Base-by-base conservation (phyloP, 2,888 invertebrate species). In the Mactromeris polynyma region DNA sequence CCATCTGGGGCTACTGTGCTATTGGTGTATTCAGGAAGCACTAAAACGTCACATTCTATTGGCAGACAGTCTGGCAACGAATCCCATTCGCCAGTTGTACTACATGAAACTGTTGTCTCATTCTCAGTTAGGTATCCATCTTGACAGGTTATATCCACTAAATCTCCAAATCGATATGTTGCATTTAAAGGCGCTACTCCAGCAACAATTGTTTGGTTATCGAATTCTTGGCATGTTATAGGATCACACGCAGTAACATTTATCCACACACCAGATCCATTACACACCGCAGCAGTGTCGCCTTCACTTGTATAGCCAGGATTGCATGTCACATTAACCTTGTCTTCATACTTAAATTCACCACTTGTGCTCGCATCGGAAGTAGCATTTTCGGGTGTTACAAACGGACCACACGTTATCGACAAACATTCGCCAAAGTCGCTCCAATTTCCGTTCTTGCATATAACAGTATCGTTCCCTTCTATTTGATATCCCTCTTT, bases 391-490 rank as follows among this genome's bases (percentile, higher is more conserved):
- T 83, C 83, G 7, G 58, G 54, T 0, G 54, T 31, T 1, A 73
- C 73, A n/a, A 80, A 80, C 9, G 36, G 7, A 14, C 33, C 69
- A 42, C 86, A 86, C 14, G 7, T 42, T 9, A 64, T 0, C 7
- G 80, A 42, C 21, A 26, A 38, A 80, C 87, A 87, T 42, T 31
- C 46, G 14, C 78, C 79, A 19, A 40, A 46, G 40, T 79, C 79
- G 21, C 19, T 83, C 88, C 88, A 88, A 1, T 42, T 42, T 21
- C 85, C 83, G 64, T 77, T 82, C 64, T 33, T 79, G 46, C 85
- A 85, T 26, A 19, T 40, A 19, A 80, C 69, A 0, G 64, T 80
- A 14, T 31, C 36, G 38, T 69, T 33, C 6, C 79, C 81, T 38
- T 64, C 42, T 0, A 81, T 38, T 0, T n/a, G 11, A 86, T 80